Evolutionary conservation across 2,797 vertebrate genomes (phyloP).

Genomic region (Cyclopterus lumpus): DNA sequence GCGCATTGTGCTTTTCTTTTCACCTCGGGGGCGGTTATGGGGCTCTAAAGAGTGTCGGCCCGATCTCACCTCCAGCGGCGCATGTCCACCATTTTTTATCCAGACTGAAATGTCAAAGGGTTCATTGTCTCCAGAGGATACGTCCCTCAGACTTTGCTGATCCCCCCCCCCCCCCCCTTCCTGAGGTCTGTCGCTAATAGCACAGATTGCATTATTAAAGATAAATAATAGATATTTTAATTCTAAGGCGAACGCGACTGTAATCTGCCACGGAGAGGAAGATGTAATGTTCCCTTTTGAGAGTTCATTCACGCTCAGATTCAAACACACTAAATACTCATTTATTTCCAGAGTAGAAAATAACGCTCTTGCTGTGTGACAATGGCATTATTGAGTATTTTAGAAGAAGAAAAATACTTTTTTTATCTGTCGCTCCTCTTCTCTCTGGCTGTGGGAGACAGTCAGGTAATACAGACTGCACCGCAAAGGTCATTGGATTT

Average conservation of each 20-base stretch:
- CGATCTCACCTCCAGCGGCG: not conserved
- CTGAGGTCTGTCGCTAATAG: not conserved
- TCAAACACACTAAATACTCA: not conserved
- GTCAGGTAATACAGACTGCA: conserved; percentile 30
- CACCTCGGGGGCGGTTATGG: conserved; percentile 31
- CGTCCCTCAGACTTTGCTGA: too few relatives aligned
- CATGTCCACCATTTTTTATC: conserved; percentile 3
- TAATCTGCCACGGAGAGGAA: conserved; percentile 34
- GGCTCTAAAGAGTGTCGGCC: conserved; percentile 7
- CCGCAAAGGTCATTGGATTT: conserved; percentile 50
- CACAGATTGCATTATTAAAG: not conserved
- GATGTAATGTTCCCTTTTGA: conserved; percentile 21
- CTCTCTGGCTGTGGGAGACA: conserved; percentile 7
- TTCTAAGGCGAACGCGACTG: not conserved
- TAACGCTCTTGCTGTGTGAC: not conserved
- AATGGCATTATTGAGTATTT: conserved; percentile 13
- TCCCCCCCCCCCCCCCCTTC: too few relatives aligned
- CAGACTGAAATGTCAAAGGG: not conserved
- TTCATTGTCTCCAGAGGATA: too few relatives aligned
- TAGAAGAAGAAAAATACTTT: too few relatives aligned
- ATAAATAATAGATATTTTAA: conserved; percentile 9
- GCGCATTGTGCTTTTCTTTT: conserved; percentile 37
- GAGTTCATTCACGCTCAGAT: conserved; percentile 22
- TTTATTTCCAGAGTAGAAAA: conserved; percentile 30
- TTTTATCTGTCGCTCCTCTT: conserved; percentile 11